Base-by-base conservation (phyloP, 2,888 invertebrate genomes). In the Torymus texanus region DNA sequence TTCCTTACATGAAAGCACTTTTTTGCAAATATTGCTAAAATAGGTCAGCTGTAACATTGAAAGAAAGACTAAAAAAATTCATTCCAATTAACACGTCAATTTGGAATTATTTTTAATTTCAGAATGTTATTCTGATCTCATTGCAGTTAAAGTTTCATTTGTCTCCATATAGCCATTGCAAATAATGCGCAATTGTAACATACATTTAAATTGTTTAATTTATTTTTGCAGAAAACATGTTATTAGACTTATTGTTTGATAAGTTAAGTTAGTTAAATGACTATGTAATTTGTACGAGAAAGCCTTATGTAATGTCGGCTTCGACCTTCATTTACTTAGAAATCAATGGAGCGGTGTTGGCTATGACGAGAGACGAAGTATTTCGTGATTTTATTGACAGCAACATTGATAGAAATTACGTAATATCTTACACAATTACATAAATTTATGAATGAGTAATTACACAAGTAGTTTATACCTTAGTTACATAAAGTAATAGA, bases 271-370 rank as follows among this genome's bases (percentile, higher is more conserved):
- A 12, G 53, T 58, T 10, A 21, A 59, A 24, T 10, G 21, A 61
- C 12, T 50, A 59, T 13, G 16, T 18, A 13, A n/a, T 29, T 58
- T 29, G 16, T 11, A 55, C 21, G 56, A 24, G n/a, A 51, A 50
- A 51, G n/a, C 5, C 55, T 73, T 73, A 29, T 16, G 55, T 62
- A 55, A 62, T 55, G 55, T 41, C 29, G 63, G 18, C 63, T 63
- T 29, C 41, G 63, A 73, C 62, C 73, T 73, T 73, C 63, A 62
- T 55, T 55, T 21, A 16, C 18, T 41, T 73, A 29, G 18, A 73
- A 73, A 73, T 73, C 73, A 63, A 63, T 73, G 55, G 8, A 53
- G 14, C 29, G 16, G 24, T 12, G 10, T 24, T n/a, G 14, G 18
- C 50, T 61, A 18, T 51, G 16, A 51, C 71, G 5, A 61, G 29